Conservation (phyloP, 2,113 vertebrate species). For the Callipepla californica region DNA sequence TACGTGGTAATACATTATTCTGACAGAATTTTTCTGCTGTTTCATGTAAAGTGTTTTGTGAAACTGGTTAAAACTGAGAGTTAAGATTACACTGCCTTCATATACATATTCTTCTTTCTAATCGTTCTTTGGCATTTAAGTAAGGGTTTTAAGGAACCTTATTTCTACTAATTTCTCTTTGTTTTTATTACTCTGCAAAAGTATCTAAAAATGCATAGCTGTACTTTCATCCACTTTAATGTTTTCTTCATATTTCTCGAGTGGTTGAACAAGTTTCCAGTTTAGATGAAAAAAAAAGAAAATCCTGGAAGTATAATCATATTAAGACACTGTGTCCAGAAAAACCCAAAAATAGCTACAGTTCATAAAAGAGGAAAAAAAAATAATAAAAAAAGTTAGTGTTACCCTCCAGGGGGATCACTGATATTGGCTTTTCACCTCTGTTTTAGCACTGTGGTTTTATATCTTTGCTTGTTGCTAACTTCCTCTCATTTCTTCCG, state of each 20-base stretch:
- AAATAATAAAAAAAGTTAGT: neutral
- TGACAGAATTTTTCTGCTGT: neutral
- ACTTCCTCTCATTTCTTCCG: constrained; percentile 35
- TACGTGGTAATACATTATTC: neutral
- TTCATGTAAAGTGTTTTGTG: neutral
- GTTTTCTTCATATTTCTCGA: neutral
- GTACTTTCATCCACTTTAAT: neutral
- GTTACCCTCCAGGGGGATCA: constrained; percentile 37
- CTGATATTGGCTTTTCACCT: constrained; percentile 8
- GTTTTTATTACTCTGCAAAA: neutral
- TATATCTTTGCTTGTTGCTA: constrained; percentile 35
- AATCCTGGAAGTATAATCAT: neutral
- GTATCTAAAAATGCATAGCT: neutral
- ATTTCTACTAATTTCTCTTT: neutral
- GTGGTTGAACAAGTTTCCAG: neutral
- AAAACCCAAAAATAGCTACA: neutral
- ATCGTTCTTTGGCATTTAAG: neutral
- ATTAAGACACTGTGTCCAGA: neutral
- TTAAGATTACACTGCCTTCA: neutral
- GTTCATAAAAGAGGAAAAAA: neutral
- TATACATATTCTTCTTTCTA: neutral
- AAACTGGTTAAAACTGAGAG: neutral
- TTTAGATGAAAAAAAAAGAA: neutral
- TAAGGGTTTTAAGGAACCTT: neutral
- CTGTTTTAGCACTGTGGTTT: constrained; percentile 24